Evolutionary conservation across 2,888 invertebrate species (phyloP), one percentile per base, ranked within the genome.

Genomic region (Amphipoea oculea): DNA sequence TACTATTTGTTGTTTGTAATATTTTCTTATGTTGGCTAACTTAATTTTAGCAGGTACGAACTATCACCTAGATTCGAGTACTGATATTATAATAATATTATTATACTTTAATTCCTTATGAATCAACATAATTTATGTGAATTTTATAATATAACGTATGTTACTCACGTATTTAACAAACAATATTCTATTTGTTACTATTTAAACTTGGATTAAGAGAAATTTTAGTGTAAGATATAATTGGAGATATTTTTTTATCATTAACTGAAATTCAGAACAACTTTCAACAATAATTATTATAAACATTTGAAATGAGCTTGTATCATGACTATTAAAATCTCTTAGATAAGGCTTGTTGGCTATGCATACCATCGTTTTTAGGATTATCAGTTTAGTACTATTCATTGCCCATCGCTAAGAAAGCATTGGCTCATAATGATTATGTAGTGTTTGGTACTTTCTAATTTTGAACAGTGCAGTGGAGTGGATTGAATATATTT

Each of bases 221-320:
- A 89, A 89, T 88, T 89, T 81, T 85, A 90, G 83, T 86, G 81
- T 90, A 90, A 90, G 85, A 75, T 83, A 87, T 86, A 85, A 88
- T 87, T 88, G 75, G 84, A 88, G 75, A 86, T 90, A 91, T 90
- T 90, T 90, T 90, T 90, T 90, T 90, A 89, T 88, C 72, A 83
- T 84, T 65, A 87, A 81, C 79, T 82, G 78, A 75, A 87, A 79
- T 89, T 82, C 83, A 68, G 81, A 87, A 83, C 73, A 83, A 75
- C 69, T 78, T 76, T 65, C 76, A 79, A 79, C 65, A 78, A 71
- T 76, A 60, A 70, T n/a, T 42, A 71, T 70, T 73, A 66, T 72
- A 74, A 76, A 79, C 36, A 54, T 76, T 80, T 86, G 76, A 73
- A 78, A 83, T 76, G 87, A 82, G 78, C 79, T 87, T 81, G 54